These are phyloP conservation scores for Anastrepha ludens DNA, from an alignment of 1,140 invertebrate genomes.

Conservation along the genomic window DNA sequence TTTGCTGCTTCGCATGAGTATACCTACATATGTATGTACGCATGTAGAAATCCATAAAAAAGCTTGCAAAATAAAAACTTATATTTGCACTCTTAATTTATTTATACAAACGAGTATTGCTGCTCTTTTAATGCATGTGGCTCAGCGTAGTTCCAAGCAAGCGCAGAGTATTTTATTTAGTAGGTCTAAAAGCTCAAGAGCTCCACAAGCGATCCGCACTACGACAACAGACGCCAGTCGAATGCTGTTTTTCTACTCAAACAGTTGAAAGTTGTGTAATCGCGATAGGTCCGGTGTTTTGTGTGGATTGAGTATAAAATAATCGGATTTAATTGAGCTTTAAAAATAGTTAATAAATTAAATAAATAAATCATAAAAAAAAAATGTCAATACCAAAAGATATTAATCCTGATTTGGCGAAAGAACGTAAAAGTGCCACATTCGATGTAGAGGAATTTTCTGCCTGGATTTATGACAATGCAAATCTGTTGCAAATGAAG, in stretches of 20 bases:
- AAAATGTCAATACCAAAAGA: constrained; percentile 54
- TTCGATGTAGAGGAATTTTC: constrained; percentile 85
- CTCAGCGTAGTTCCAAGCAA: neutral
- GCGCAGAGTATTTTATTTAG: neutral
- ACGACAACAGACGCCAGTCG: neutral
- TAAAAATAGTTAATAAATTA: constrained; percentile 16
- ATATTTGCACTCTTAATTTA: no score
- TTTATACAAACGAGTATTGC: no score
- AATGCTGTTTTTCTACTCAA: neutral
- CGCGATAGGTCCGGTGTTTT: neutral
- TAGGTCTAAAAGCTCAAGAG: neutral
- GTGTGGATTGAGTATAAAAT: neutral
- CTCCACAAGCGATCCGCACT: neutral
- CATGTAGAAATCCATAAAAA: no score
- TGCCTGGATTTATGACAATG: constrained; percentile 84
- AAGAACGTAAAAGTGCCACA: constrained; percentile 83
- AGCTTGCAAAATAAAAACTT: no score
- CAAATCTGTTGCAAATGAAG: constrained; percentile 80
- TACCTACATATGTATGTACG: no score
- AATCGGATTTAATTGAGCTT: neutral
- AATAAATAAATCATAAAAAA: neutral
- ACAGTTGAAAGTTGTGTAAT: neutral
- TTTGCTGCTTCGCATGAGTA: no score
- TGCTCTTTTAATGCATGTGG: no score
- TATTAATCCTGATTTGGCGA: constrained; percentile 77